Conservation (phyloP, 2,888 invertebrate species). For the Limenitis arthemis region DNA sequence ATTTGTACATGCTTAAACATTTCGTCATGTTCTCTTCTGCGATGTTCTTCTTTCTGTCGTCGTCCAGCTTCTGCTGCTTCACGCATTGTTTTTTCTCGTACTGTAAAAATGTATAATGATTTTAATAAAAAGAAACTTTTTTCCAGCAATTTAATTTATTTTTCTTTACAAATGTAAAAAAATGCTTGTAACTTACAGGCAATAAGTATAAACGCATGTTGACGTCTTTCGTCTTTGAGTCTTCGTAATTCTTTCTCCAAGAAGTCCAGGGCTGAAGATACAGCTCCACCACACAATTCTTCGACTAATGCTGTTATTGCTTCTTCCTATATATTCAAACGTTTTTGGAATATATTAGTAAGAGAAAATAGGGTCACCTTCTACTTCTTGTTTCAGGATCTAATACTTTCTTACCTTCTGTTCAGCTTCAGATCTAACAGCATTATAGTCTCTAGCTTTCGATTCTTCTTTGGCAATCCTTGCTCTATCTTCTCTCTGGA, state of each 20-base stretch:
- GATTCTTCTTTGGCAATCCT: constrained; percentile 51
- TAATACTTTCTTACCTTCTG: constrained; percentile 42
- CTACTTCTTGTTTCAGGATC: background rate
- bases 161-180: background rate
- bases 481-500: constrained; percentile 68
- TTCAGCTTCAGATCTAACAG: constrained; percentile 41
- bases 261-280: constrained; percentile 78
- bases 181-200: constrained; percentile 54
- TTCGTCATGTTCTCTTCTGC: constrained; percentile 83
- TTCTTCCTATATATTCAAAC: constrained; percentile 47
- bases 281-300: constrained; percentile 79
- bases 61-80: constrained; percentile 88
- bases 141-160: too few relatives aligned
- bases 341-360: background rate
- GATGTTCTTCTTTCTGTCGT: constrained; percentile 81
- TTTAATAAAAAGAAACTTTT: too few relatives aligned
- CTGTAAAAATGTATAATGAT: constrained; percentile 37
- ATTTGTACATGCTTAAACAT: constrained; percentile 77
- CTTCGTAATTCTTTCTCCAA: constrained; percentile 84
- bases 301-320: constrained; percentile 75
- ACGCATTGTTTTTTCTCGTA: constrained; percentile 80
- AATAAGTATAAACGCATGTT: constrained; percentile 84
- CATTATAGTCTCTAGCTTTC: constrained; percentile 48
- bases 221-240: constrained; percentile 82
- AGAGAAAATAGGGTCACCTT: background rate